These are phyloP conservation scores for Heteronetta atricapilla DNA, from an alignment of 2,113 vertebrate genomes.

Conservation along the genomic window DNA sequence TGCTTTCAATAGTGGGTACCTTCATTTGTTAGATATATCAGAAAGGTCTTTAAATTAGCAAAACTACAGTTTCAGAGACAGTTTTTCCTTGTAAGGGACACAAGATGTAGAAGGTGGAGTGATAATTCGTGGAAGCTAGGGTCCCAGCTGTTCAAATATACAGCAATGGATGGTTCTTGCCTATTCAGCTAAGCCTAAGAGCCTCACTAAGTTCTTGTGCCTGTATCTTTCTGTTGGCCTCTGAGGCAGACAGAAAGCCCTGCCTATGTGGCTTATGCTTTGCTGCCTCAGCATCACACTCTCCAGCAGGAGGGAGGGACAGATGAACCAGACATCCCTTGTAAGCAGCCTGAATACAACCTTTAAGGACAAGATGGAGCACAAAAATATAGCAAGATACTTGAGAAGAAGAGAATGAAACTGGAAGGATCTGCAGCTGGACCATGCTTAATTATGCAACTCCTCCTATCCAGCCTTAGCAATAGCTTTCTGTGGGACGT, in stretches of 20 bases:
- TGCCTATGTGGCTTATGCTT: neutral
- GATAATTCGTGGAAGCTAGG: fast-evolving
- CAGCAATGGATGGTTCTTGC: neutral
- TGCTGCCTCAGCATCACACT: neutral
- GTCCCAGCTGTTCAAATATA: neutral
- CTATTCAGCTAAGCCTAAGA: too few relatives aligned
- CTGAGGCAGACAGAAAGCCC: neutral
- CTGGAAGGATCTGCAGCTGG: neutral
- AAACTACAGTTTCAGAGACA: neutral
- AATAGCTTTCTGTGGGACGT: neutral
- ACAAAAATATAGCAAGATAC: neutral
- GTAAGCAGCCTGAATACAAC: neutral
- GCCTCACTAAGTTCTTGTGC: neutral
- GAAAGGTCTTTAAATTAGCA: neutral
- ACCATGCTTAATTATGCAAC: neutral
- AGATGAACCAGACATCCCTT: neutral
- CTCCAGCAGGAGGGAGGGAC: neutral
- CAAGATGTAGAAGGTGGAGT: neutral
- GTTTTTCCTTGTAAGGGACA: neutral
- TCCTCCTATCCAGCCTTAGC: neutral
- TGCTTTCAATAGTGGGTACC: neutral
- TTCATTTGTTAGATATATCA: neutral
- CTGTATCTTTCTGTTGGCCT: neutral
- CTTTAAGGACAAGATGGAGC: neutral
- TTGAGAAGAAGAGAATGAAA: neutral